Conservation (phyloP, 2,113 vertebrate species). For the Bettongia penicillata region DNA sequence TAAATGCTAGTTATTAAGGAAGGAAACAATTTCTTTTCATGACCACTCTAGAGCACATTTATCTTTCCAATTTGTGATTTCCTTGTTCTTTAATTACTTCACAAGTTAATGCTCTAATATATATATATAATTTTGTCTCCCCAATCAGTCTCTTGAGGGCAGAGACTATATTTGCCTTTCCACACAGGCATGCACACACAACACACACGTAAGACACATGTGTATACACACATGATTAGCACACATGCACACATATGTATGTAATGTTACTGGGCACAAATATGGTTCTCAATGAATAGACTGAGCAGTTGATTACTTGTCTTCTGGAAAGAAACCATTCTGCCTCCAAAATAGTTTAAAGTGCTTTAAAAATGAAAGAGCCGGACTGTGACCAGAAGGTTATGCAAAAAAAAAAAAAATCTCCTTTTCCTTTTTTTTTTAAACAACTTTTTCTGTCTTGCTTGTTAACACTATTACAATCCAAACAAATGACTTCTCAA, state of each 20-base stretch:
- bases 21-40: background rate
- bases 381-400: background rate
- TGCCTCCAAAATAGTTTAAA: background rate
- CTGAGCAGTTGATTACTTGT: background rate
- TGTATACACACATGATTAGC: no score
- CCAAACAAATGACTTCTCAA: background rate
- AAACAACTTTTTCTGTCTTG: background rate
- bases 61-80: background rate
- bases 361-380: background rate
- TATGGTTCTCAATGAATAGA: background rate
- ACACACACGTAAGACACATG: background rate
- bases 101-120: background rate
- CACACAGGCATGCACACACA: background rate
- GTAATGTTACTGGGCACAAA: background rate
- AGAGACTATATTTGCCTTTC: background rate
- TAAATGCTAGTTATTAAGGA: background rate
- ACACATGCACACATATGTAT: background rate
- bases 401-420: background rate
- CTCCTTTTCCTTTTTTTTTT: background rate
- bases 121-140: background rate
- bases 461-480: background rate
- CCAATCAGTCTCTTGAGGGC: background rate
- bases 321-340: background rate
- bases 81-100: background rate
- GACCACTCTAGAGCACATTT: background rate